Percentiles rank a stretch among this genome's conserved stretches.
Conservation (phyloP, 2,113 vertebrate species). For the Sinosuthora webbiana region DNA sequence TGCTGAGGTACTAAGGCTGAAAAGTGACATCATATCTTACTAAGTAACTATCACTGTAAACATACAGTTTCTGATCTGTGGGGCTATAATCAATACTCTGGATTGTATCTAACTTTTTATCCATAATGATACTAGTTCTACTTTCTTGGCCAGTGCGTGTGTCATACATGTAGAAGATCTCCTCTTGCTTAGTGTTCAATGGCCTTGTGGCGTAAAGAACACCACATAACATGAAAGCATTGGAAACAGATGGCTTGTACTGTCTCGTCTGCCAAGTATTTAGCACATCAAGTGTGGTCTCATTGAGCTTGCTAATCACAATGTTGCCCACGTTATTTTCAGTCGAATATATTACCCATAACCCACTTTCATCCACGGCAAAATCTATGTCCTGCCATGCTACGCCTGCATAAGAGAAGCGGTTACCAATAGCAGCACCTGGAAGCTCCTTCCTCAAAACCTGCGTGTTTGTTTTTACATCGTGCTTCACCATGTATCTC, state of each 20-base stretch:
- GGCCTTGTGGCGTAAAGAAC: constrained; percentile 86
- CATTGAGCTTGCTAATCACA: constrained; percentile 92
- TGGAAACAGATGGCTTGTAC: constrained; percentile 83
- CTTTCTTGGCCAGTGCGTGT: constrained; percentile 75
- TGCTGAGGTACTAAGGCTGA: neutral
- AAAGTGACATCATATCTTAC: constrained; percentile 62
- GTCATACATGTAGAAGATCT: constrained; percentile 90
- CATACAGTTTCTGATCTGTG: constrained; percentile 71
- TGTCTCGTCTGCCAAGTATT: constrained; percentile 87
- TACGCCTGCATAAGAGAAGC: constrained; percentile 88
- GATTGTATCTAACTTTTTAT: constrained; percentile 72
- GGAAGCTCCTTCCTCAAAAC: constrained; percentile 65
- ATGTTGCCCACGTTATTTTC: constrained; percentile 89
- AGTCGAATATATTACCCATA: constrained; percentile 96
- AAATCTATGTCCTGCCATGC: constrained; percentile 88
- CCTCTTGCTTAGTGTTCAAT: constrained; percentile 76
- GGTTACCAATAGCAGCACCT: constrained; percentile 79
- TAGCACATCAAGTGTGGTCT: constrained; percentile 86
- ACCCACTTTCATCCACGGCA: constrained; percentile 87
- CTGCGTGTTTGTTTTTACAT: constrained; percentile 45
- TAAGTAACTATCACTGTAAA: constrained; percentile 76
- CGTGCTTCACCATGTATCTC: constrained; percentile 57
- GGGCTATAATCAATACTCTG: constrained; percentile 77
- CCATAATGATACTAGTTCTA: constrained; percentile 43
- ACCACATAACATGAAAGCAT: constrained; percentile 91